Conservation (phyloP, 2,888 invertebrate genomes). For the Trilocha varians region DNA sequence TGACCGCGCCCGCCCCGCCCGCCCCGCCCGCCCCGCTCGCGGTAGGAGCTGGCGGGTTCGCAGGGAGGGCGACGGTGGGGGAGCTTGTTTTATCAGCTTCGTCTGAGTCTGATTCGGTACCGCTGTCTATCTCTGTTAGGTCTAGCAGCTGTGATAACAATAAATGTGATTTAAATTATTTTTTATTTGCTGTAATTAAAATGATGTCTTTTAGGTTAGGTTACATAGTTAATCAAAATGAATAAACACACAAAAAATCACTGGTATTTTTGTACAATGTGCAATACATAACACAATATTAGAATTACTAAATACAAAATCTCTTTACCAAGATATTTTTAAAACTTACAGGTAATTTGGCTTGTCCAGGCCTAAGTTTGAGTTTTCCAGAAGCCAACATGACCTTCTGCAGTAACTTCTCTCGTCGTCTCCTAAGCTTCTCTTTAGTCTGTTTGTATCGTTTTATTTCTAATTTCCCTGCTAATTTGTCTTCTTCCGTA, state of each 20-base stretch:
- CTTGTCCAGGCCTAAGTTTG: conserved; percentile 9
- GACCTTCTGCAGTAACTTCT: conserved; percentile 59
- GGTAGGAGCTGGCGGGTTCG: conserved; percentile 7
- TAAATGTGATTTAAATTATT: background rate
- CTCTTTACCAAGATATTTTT: too few species aligned
- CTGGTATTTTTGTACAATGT: too few species aligned
- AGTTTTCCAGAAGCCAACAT: conserved; percentile 31
- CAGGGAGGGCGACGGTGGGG: conserved; percentile 4
- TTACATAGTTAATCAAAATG: too few species aligned
- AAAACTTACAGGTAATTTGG: conserved; percentile 6
- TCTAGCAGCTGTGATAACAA: conserved; percentile 44
- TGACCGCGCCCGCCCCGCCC: conserved; percentile 74
- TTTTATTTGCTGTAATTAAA: background rate
- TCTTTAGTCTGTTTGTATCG: conserved; percentile 87
- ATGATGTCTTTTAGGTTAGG: background rate
- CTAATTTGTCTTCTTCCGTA: conserved; percentile 83
- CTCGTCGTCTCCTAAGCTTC: conserved; percentile 79
- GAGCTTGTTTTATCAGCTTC: conserved; percentile 16
- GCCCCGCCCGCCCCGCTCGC: too few species aligned
- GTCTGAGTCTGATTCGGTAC: conserved; percentile 25
- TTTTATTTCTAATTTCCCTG: conserved; percentile 79
- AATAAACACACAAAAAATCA: too few species aligned
- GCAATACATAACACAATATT: too few species aligned
- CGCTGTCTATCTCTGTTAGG: conserved; percentile 52
- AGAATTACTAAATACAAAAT: too few species aligned